Base-by-base conservation (phyloP, 2,888 invertebrate species). In the Enchytraeus crypticus region DNA sequence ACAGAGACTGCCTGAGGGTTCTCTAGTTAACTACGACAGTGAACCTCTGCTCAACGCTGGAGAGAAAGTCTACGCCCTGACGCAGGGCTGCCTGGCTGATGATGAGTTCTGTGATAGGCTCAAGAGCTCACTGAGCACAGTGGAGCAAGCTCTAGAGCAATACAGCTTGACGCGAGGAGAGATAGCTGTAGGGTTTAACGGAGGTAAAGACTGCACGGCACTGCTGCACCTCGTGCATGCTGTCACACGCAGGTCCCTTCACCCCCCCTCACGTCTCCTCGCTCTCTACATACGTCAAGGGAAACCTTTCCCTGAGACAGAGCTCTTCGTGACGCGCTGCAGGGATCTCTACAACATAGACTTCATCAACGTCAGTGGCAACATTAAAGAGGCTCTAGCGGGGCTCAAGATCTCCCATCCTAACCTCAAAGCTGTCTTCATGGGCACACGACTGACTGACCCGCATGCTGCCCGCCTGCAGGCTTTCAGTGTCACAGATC, bases 131-230 rank as follows among this genome's bases (percentile, higher is more conserved):
- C 70, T 80, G 8, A 49, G 64, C 4, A 70, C 77, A 1, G 67
- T 81, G 26, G 77, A 77, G 49, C 71, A 77, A 33, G 74, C 75
- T 53, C 65, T 81, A 14, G 65, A 71, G 1, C 71, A 63, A 64
- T 77, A 38, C 30, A 34, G 46, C 70, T 90, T 85, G 77, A 82
- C 84, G n/a, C 76, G 86, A 26, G 83, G 87, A 59, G 87, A 91
- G 78, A 82, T 92, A 21, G 91, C 92, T 72, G 76, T 98, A 33
- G 89, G 92, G 30, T 98, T 97, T 79, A 98, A 98, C 77, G 98
- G 98, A 3, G 98, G 98, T 1, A 98, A 98, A 82, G 98, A 98
- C 81, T 97, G 97, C 76, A 96, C 96, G 0, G 91, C 88, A 0
- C 82, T 97, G 18, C 81, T 98, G 43, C 88, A 91, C 77, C 77